Evolutionary conservation across 2,888 invertebrate genomes (phyloP).

Genomic region (Caenorhabditis sp.): DNA sequence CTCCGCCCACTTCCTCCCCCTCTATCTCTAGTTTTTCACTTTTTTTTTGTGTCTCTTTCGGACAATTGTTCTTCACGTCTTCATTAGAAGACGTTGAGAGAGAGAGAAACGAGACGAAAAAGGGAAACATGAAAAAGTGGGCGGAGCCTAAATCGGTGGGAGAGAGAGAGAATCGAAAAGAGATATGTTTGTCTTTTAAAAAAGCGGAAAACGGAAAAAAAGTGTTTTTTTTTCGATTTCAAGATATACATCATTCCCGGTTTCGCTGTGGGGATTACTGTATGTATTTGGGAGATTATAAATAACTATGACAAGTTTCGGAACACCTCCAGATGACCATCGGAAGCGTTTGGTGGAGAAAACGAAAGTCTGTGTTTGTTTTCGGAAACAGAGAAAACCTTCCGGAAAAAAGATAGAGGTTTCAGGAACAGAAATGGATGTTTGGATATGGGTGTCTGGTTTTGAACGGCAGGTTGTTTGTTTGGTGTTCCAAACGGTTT

Average conservation of each 20-base stretch:
- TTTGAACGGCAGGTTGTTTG: not conserved
- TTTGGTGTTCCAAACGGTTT: not conserved
- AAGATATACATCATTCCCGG: slow-evolving; percentile 52
- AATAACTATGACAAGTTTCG: slow-evolving; percentile 58
- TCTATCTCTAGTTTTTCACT: no score
- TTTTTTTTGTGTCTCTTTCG: slow-evolving; percentile 22
- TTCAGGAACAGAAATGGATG: slow-evolving; percentile 11
- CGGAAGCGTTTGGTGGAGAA: not conserved
- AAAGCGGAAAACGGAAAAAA: slow-evolving; percentile 10
- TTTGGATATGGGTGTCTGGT: no score
- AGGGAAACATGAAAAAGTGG: slow-evolving; percentile 14
- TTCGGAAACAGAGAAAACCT: not conserved
- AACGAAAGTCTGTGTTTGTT: slow-evolving; percentile 24
- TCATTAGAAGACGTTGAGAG: not conserved
- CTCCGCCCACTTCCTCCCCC: slow-evolving; percentile 56
- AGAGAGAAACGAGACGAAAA: not conserved
- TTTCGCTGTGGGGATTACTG: not conserved
- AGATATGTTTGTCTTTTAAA: slow-evolving; percentile 29
- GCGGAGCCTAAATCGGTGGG: slow-evolving; percentile 31
- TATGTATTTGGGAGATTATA: slow-evolving; percentile 29
- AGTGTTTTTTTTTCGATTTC: slow-evolving; percentile 23
- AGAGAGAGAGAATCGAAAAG: not conserved
- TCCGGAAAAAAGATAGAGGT: not conserved
- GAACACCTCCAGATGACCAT: slow-evolving; percentile 38
- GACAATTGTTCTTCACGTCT: slow-evolving; percentile 37